Percentiles rank a stretch among this genome's conserved stretches.
phyloP scores from a whole-genome alignment of 1,140 invertebrate species.

The Bactericera cockerelli region DNA sequence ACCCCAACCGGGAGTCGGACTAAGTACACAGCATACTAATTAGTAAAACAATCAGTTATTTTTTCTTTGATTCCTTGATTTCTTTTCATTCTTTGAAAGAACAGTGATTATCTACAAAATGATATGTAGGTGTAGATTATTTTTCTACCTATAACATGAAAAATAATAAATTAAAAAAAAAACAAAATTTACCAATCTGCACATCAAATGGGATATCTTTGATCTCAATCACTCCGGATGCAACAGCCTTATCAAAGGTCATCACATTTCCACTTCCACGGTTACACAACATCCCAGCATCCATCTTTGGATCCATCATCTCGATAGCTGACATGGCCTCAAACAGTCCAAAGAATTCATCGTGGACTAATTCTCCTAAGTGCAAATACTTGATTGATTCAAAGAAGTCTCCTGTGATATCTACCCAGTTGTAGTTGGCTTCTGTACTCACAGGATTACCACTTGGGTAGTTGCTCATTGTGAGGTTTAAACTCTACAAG shows the following conservation, averaged over 20 bases:
- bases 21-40: too few species aligned
- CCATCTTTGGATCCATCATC: slow-evolving; percentile 99
- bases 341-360: slow-evolving; percentile 84
- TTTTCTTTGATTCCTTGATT: too few species aligned
- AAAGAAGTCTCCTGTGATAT: slow-evolving; percentile 14
- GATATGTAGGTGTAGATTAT: too few species aligned
- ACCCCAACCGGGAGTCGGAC: too few species aligned
- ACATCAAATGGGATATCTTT: slow-evolving; percentile 14
- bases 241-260: slow-evolving; percentile 74
- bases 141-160: too few species aligned
- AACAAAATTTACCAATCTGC: not conserved
- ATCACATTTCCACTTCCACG: slow-evolving; percentile 64
- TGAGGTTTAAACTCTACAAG: too few species aligned
- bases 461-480: too few species aligned
- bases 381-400: slow-evolving; percentile 37
- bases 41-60: too few species aligned
- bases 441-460: too few species aligned
- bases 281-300: slow-evolving; percentile 94
- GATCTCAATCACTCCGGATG: slow-evolving; percentile 32
- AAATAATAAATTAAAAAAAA: too few species aligned
- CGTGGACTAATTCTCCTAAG: slow-evolving; percentile 75
- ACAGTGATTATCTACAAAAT: too few species aligned
- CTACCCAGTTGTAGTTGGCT: slow-evolving; percentile 7
- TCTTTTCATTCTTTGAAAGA: too few species aligned
- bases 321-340: slow-evolving; percentile 99